Conservation (phyloP, 2,888 invertebrate genomes). For the Archaeoteleia sp. region DNA sequence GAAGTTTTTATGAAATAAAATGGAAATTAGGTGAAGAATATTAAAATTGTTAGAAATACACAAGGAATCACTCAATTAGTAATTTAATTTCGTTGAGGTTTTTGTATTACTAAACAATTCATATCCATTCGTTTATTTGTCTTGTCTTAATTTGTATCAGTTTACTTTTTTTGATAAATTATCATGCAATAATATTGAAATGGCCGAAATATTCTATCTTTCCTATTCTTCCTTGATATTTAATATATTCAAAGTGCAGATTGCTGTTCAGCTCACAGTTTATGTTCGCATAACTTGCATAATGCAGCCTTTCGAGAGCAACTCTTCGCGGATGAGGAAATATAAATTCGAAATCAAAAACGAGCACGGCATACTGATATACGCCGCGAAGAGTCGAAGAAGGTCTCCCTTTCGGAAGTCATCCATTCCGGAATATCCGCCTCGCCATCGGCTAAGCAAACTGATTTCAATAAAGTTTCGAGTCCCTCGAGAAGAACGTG, state of each 20-base stretch:
- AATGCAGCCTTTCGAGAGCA: constrained; percentile 35
- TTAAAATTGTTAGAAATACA: no score
- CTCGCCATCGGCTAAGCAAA: constrained; percentile 42
- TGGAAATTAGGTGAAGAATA: no score
- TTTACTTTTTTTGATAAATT: no score
- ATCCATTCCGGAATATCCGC: constrained; percentile 48
- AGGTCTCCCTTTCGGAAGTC: constrained; percentile 44
- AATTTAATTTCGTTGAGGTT: no score
- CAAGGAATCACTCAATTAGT: no score
- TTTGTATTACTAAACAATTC: no score
- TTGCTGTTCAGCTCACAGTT: constrained; percentile 38
- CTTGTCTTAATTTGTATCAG: no score
- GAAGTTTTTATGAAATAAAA: no score
- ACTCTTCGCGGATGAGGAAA: constrained; percentile 36
- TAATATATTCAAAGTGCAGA: constrained; percentile 45
- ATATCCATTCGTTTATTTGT: no score
- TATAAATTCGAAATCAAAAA: constrained; percentile 46
- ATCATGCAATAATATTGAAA: no score
- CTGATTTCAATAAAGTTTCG: constrained; percentile 52
- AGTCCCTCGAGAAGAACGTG: constrained; percentile 35
- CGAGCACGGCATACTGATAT: constrained; percentile 42
- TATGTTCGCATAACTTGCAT: constrained; percentile 38
- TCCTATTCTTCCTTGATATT: constrained; percentile 1
- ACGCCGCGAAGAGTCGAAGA: constrained; percentile 33
- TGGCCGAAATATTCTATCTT: no score